Base-by-base conservation (phyloP, 2,888 invertebrate genomes). In the Andrena flavipes region DNA sequence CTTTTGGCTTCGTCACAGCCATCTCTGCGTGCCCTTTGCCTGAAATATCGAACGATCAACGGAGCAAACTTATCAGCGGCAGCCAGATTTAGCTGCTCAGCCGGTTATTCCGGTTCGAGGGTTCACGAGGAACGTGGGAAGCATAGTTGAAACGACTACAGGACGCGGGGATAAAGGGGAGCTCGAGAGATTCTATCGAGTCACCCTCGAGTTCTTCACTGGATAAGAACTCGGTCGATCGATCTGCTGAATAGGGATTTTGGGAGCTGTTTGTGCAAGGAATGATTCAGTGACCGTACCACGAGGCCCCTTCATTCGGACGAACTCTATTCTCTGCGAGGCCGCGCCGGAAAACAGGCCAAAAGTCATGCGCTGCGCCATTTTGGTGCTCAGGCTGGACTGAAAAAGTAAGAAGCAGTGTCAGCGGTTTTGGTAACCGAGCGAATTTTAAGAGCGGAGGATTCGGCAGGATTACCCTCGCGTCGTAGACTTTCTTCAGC, bases 221-320 rank as follows among this genome's bases (percentile, higher is more conserved):
- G 42, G 8, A 64, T 10, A 4, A 23, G 7, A n/a, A n/a, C 23
- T 56, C 10, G 23, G 10, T 20, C 2, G 23, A 23, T 23, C 23
- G 23, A 23, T 23, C 10, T 56, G 2, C 4, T 56, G 10, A 56
- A 54, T 54, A 26, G 23, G 23, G 26, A 23, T 56, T 26, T 23
- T 3, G 4, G 26, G 0, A 56, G 23, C 10, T 23, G 56, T 56
- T 30, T 62, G 33, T 30, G 6, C 30, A 16, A 33, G 4, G 30
- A 35, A 54, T 23, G 16, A 35, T 71, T 60, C 5, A 64, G 2
- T 35, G 23, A 49, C 71, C 84, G 56, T 91, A 86, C 98, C 98
- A 92, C 97, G 97, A 16, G 99, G 99, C 16, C 99, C 99, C 94
- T 99, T 97, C 99, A 99, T 99, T 81, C 99, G 96, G 67, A 99